These are phyloP conservation scores for Oryzias celebensis DNA, from an alignment of 2,113 vertebrate species.

Conservation along the genomic window DNA sequence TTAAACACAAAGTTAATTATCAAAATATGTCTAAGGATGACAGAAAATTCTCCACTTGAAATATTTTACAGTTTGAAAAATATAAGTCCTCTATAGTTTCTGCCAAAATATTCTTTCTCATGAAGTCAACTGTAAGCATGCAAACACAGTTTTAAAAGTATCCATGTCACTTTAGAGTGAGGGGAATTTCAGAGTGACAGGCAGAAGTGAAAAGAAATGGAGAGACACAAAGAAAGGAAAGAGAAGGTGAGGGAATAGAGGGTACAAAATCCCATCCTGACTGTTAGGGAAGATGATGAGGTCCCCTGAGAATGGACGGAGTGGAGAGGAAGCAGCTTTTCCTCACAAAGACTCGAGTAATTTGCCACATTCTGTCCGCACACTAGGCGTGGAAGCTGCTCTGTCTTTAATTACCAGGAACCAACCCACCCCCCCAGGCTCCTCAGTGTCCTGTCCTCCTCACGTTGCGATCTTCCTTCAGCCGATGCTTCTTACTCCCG, in stretches of 20 bases:
- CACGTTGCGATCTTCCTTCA: slow-evolving; percentile 32
- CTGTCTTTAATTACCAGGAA: slow-evolving; percentile 88
- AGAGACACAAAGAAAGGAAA: slow-evolving; percentile 62
- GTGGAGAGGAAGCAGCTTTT: slow-evolving; percentile 84
- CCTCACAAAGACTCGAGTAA: slow-evolving; percentile 85
- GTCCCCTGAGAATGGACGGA: slow-evolving; percentile 86
- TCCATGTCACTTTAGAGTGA: slow-evolving; percentile 34
- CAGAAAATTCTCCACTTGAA: slow-evolving; percentile 22
- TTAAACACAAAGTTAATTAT: slow-evolving; percentile 57
- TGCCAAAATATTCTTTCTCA: slow-evolving; percentile 20
- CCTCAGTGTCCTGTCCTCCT: slow-evolving; percentile 44
- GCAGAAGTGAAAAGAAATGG: slow-evolving; percentile 57
- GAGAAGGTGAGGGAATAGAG: slow-evolving; percentile 83
- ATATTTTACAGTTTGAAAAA: slow-evolving; percentile 30
- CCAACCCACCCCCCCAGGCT: slow-evolving; percentile 74
- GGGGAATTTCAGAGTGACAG: slow-evolving; percentile 54
- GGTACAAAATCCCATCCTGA: slow-evolving; percentile 91
- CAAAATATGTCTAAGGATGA: slow-evolving; percentile 49
- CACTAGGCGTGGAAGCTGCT: slow-evolving; percentile 82
- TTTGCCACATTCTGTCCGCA: slow-evolving; percentile 86
- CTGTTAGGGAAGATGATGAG: slow-evolving; percentile 93
- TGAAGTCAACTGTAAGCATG: slow-evolving; percentile 2
- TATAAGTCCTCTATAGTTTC: not conserved
- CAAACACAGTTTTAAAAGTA: slow-evolving; percentile 31
- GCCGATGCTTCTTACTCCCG: slow-evolving; percentile 27